These are phyloP conservation scores for Myrmophylax atrothorax DNA, from an alignment of 2,113 vertebrate genomes.

Conservation along the genomic window DNA sequence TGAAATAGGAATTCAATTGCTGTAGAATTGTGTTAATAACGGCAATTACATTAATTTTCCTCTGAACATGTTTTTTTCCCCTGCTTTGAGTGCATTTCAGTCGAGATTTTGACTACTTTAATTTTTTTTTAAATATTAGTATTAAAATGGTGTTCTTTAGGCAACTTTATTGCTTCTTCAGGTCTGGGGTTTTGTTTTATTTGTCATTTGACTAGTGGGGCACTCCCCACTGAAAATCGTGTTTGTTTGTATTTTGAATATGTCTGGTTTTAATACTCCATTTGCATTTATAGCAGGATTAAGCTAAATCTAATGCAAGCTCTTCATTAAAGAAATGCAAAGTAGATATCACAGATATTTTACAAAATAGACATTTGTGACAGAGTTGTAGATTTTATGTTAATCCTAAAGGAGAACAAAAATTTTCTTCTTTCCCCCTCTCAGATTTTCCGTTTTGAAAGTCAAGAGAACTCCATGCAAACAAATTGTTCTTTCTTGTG, in stretches of 20 bases:
- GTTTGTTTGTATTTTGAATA: not conserved
- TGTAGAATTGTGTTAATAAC: not conserved
- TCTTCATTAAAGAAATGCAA: not conserved
- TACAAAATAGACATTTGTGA: not conserved
- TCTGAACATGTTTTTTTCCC: not conserved
- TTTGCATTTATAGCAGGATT: not conserved
- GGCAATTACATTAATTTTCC: not conserved
- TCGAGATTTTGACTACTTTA: not conserved
- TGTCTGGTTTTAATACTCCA: not conserved
- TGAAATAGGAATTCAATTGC: not conserved
- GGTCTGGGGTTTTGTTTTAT: not conserved
- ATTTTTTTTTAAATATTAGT: not conserved
- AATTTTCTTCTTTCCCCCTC: not conserved
- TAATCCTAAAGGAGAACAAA: not conserved
- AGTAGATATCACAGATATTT: not conserved
- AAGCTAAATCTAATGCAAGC: not conserved
- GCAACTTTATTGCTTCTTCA: not conserved
- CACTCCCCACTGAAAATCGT: not conserved
- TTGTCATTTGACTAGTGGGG: not conserved
- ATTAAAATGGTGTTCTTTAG: not conserved
- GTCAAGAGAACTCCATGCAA: not conserved
- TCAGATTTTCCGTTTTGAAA: not conserved
- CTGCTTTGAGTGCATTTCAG: not conserved
- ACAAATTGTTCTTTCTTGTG: not conserved
- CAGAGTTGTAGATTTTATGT: not conserved